Evolutionary conservation across 2,888 invertebrate genomes (phyloP).

Genomic region (Protophormia terraenovae): DNA sequence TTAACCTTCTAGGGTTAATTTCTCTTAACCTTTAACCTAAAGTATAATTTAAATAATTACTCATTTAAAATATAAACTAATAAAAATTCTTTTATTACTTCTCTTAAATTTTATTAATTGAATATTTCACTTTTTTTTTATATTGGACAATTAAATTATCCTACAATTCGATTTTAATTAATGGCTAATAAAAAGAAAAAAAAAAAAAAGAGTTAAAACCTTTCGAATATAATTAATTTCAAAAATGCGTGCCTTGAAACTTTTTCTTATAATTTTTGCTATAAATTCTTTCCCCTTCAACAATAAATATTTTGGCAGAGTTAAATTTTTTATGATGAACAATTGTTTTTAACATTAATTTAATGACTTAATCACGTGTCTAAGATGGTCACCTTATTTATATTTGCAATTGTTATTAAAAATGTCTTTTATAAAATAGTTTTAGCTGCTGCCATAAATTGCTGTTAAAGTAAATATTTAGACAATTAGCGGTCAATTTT

Average conservation of each 20-base stretch:
- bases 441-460: constrained; percentile 35
- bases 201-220: not conserved
- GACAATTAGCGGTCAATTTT: constrained; percentile 67
- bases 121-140: too few relatives aligned
- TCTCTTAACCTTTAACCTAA: too few relatives aligned
- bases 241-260: constrained; percentile 50
- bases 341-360: constrained; percentile 63
- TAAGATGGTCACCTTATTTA: constrained; percentile 62
- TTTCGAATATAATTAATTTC: constrained; percentile 38
- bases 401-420: constrained; percentile 43
- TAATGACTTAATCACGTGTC: constrained; percentile 68
- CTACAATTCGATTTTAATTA: constrained; percentile 38
- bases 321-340: too few relatives aligned
- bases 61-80: too few relatives aligned
- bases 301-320: too few relatives aligned
- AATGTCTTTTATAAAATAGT: not conserved
- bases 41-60: too few relatives aligned
- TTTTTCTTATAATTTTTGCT: constrained; percentile 14
- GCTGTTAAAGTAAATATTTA: constrained; percentile 60
- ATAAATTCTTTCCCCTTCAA: not conserved
- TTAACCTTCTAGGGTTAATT: too few relatives aligned
- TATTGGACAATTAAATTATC: constrained; percentile 42
- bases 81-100: too few relatives aligned
- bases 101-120: too few relatives aligned
- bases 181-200: not conserved